Evolutionary conservation across 2,888 invertebrate genomes (phyloP), one percentile per base, ranked within the genome.

Genomic region (Urechis unicinctus): DNA sequence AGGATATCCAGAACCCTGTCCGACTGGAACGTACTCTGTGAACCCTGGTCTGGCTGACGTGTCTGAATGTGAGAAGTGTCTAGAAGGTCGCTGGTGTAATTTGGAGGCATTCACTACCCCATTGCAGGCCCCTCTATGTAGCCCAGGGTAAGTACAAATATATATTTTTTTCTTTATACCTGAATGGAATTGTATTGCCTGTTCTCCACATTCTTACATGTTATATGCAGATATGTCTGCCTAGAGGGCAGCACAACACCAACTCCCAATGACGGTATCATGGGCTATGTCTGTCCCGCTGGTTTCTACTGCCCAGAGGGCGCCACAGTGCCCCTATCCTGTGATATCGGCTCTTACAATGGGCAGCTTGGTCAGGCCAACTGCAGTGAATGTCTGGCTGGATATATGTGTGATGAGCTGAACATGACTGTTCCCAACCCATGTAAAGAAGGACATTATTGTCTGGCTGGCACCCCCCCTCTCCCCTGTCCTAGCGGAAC

Each of bases 401-500:
- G 72, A 2, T 65, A 61, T 51, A 71, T 72, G 71, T 75, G 75
- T 61, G 65, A 65, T 2, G 57, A 66, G 21, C 59, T 60, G 22
- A 74, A 74, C 58, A 69, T 74, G 69, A 72, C 73, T 0, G 26
- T 56, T 3, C 70, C 74, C n/a, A 62, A 65, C 9, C 59, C 61
- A 4, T 75, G 75, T 60, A 67, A 64, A 50, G 60, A 67, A 54
- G 74, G 75, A 6, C 66, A 69, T 57, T 75, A 74, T 61, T 75
- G 75, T 55, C 67, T 68, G 1, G 65, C 58, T 36, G 70, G 67
- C n/a, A 55, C 59, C 5, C 52, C 65, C 3, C 71, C 73, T 3
- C 62, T 68, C 45, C 69, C 74, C 0, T 75, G 75, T 57, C 73
- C 73, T 1, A 63, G 66, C n/a, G 74, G 74, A 2, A 75, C 73